A percentile compares a stretch with the other conserved stretches of the same genome.
Conservation (phyloP, 2,797 vertebrate genomes). For the Glossophaga mutica region DNA sequence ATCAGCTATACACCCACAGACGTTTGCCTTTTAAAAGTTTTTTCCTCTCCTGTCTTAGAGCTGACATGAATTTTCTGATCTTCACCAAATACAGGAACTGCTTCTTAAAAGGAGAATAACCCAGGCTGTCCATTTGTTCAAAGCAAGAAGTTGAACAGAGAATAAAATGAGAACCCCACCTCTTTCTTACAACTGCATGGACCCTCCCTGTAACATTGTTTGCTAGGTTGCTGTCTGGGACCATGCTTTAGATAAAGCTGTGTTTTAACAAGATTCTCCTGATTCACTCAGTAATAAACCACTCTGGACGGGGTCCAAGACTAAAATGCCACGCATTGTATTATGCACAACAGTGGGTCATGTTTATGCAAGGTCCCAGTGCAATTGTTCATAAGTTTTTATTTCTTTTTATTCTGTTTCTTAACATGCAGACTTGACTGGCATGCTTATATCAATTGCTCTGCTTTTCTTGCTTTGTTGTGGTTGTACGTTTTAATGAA, state of each 20-base stretch:
- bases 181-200: neutral
- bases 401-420: slow-evolving; percentile 12
- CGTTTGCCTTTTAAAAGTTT: neutral
- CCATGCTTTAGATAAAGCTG: neutral
- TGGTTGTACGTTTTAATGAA: slow-evolving; percentile 23
- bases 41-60: neutral
- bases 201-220: neutral
- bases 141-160: slow-evolving; percentile 14
- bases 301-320: slow-evolving; percentile 37
- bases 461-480: slow-evolving; percentile 26
- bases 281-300: slow-evolving; percentile 31
- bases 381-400: slow-evolving; percentile 20
- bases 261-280: slow-evolving; percentile 44
- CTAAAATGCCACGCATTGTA: slow-evolving; percentile 20
- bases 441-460: neutral
- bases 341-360: slow-evolving; percentile 3
- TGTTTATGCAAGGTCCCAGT: neutral
- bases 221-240: neutral
- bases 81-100: neutral
- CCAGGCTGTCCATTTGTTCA: neutral
- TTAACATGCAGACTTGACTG: neutral
- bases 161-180: neutral
- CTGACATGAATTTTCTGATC: neutral
- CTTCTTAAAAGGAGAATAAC: slow-evolving; percentile 13
- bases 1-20: neutral